phyloP scores from a whole-genome alignment of 2,797 vertebrate species.

The Gadopsis marmoratus region DNA sequence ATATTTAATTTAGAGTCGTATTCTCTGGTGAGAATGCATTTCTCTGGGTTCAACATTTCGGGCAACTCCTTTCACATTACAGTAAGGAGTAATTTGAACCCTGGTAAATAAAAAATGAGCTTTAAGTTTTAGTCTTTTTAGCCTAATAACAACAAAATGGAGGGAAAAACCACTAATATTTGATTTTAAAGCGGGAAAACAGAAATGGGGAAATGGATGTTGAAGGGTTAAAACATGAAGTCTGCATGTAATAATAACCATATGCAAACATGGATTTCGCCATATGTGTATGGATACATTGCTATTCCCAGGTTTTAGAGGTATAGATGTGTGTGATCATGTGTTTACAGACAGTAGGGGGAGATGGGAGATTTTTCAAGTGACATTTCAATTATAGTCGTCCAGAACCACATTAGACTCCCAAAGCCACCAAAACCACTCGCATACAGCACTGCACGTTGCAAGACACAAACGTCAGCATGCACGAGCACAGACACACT shows the following conservation, averaged over 20 bases:
- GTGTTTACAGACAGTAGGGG: conserved; percentile 7
- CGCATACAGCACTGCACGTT: conserved; percentile 7
- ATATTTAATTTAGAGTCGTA: neutral
- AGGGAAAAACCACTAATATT: neutral
- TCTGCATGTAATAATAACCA: conserved; percentile 27
- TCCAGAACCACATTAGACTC: conserved; percentile 34
- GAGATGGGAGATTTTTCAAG: conserved; percentile 36
- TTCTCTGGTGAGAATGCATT: neutral
- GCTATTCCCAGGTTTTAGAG: neutral
- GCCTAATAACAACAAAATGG: neutral
- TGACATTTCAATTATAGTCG: conserved; percentile 37
- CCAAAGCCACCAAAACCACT: conserved; percentile 29
- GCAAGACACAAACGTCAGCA: conserved; percentile 15
- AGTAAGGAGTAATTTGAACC: no score
- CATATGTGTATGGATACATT: conserved; percentile 8
- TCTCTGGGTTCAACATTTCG: neutral
- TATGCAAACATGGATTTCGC: conserved; percentile 23
- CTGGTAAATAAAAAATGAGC: neutral
- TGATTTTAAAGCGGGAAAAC: conserved; percentile 4
- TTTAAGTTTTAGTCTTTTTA: neutral
- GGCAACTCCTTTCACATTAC: neutral
- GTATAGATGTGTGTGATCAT: neutral
- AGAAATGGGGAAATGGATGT: neutral
- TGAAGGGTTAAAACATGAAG: conserved; percentile 22
- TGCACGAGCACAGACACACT: conserved; percentile 11